These are phyloP conservation scores for Henricia sp. DNA, from an alignment of 53 echinoderm and acorn worm genomes.

Conservation along the genomic window DNA sequence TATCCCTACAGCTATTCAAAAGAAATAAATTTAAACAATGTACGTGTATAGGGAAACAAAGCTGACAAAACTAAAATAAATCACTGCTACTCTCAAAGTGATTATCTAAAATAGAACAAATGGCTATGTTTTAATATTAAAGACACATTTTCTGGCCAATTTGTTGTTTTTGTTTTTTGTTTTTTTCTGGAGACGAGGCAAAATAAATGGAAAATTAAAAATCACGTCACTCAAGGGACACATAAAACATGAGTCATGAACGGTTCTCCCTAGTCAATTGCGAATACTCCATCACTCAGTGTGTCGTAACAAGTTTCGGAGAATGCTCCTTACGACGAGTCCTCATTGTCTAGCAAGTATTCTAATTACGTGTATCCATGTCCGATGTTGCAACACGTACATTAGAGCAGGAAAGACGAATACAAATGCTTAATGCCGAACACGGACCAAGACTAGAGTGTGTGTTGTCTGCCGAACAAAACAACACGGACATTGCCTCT, in stretches of 20 bases:
- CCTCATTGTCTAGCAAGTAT: constrained; percentile 46
- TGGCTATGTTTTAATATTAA: too few species aligned
- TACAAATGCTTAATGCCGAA: constrained; percentile 42
- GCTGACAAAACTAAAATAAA: too few species aligned
- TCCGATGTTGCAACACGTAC: neutral
- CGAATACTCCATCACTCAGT: constrained; percentile 37
- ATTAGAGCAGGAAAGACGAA: neutral
- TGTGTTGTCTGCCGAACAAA: neutral
- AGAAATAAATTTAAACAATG: too few species aligned
- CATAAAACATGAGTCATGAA: constrained; percentile 17
- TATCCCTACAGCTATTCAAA: too few species aligned
- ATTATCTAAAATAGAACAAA: too few species aligned
- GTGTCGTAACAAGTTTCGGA: constrained; percentile 1
- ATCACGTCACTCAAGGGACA: neutral
- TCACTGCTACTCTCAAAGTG: too few species aligned
- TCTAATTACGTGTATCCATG: constrained; percentile 36
- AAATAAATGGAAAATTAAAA: neutral
- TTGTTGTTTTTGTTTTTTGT: too few species aligned
- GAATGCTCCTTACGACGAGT: constrained; percentile 2
- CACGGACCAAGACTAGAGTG: constrained; percentile 1
- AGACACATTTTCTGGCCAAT: too few species aligned
- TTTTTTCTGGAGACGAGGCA: too few species aligned
- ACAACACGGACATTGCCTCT: constrained; percentile 1
- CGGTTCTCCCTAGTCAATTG: neutral
- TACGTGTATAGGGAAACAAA: too few species aligned